Conservation (phyloP, 1,140 invertebrate species). For the Hyles vespertilio region DNA sequence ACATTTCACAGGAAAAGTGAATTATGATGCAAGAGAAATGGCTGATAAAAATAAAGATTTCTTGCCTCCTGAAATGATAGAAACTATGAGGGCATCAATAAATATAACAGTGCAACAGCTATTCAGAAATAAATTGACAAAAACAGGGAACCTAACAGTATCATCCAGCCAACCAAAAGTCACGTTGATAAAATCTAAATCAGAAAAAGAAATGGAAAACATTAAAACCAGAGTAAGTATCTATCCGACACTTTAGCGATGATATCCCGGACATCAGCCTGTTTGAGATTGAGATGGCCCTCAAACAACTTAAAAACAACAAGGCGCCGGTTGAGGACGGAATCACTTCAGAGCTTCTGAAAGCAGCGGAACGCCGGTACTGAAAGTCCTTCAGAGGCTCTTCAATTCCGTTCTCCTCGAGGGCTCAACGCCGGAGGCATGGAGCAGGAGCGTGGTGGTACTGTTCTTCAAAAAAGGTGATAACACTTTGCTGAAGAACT, state of each 20-base stretch:
- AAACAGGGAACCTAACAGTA: constrained; percentile 84
- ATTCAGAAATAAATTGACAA: constrained; percentile 91
- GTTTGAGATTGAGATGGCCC: no score
- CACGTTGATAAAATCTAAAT: constrained; percentile 71
- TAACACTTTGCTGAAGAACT: no score
- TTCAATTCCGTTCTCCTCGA: no score
- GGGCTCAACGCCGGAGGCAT: no score
- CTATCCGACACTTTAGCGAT: background rate
- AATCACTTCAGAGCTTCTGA: no score
- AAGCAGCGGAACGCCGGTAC: no score
- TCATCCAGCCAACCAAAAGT: constrained; percentile 55
- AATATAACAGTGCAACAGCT: constrained; percentile 84
- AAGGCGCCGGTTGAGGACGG: no score
- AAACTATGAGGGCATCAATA: constrained; percentile 86
- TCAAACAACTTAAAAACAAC: no score
- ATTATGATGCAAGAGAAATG: constrained; percentile 88
- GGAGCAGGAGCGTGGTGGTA: no score
- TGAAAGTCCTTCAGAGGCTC: no score
- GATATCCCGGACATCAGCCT: no score
- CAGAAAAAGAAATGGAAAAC: constrained; percentile 72
- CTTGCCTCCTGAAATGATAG: constrained; percentile 89
- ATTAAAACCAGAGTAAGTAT: constrained; percentile 53
- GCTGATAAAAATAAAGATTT: constrained; percentile 93
- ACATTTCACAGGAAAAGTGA: constrained; percentile 90
- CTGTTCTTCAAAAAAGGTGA: no score